phyloP scores from a whole-genome alignment of 2,888 invertebrate species.

The Conops quadrifasciatus region DNA sequence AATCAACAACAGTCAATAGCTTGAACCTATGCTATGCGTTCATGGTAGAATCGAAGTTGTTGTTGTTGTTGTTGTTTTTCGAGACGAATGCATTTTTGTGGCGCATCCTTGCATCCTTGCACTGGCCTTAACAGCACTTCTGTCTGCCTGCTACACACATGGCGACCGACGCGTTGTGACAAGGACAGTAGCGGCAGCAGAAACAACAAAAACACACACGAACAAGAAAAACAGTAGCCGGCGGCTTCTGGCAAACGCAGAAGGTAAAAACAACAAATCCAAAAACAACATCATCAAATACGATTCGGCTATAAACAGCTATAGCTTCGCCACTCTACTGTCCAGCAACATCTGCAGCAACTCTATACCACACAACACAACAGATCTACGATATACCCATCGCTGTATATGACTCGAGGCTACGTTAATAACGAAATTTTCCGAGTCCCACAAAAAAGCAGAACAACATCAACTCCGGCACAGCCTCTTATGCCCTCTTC shows the following conservation, averaged over 20 bases:
- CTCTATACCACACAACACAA: not conserved
- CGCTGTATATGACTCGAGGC: constrained; percentile 25
- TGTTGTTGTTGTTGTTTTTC: not conserved
- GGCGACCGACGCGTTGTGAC: not conserved
- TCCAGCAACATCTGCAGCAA: constrained; percentile 12
- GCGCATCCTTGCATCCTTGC: not conserved
- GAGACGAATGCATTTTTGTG: not conserved
- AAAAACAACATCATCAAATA: constrained; percentile 9
- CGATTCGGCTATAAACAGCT: not conserved
- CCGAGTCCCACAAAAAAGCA: not conserved
- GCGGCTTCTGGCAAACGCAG: not conserved
- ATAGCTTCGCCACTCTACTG: not conserved
- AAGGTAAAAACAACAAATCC: not conserved
- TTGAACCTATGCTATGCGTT: not conserved
- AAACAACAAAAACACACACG: not conserved
- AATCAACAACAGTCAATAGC: constrained; percentile 8
- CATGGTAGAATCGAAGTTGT: not conserved
- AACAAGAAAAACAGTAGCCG: constrained; percentile 7
- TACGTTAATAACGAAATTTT: constrained; percentile 27
- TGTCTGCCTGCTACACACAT: too few species aligned
- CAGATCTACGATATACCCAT: not conserved
- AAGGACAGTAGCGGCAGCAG: not conserved
- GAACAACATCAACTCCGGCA: not conserved
- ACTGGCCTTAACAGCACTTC: not conserved
- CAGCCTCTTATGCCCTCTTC: not conserved